Evolutionary conservation across 2,888 invertebrate genomes (phyloP).

Genomic region (Chymomyza amoena): DNA sequence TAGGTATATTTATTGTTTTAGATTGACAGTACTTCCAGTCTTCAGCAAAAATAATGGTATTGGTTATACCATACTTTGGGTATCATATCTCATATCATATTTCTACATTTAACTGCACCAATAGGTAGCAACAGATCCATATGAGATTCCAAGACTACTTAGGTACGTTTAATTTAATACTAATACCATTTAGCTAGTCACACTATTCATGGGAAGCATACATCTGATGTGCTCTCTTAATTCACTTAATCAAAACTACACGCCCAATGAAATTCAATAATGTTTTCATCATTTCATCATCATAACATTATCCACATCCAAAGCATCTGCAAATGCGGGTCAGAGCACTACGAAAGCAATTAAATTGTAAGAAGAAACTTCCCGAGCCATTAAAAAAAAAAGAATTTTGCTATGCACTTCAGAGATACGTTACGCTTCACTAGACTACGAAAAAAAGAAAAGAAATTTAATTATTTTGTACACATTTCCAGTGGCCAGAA

Average conservation of each 20-base stretch:
- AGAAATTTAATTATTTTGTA: slow-evolving; percentile 18
- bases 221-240: background rate
- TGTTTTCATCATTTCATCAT: slow-evolving; percentile 9
- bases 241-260: slow-evolving; percentile 31
- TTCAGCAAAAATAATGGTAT: too few species aligned
- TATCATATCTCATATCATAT: too few species aligned
- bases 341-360: slow-evolving; percentile 46
- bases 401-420: slow-evolving; percentile 61
- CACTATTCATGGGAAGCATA: background rate
- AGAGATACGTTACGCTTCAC: slow-evolving; percentile 46
- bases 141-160: too few species aligned
- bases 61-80: too few species aligned
- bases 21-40: too few species aligned
- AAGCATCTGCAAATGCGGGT: slow-evolving; percentile 48
- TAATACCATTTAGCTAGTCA: background rate
- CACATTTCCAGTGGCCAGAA: background rate
- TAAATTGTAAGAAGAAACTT: slow-evolving; percentile 46
- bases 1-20: too few species aligned
- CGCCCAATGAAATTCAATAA: background rate
- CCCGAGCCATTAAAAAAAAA: slow-evolving; percentile 11
- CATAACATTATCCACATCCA: slow-evolving; percentile 44
- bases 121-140: too few species aligned
- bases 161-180: too few species aligned
- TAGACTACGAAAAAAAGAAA: slow-evolving; percentile 24
- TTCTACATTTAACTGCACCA: too few species aligned